phyloP scores from a whole-genome alignment of 2,888 invertebrate species.

The Cordilura impudica region DNA sequence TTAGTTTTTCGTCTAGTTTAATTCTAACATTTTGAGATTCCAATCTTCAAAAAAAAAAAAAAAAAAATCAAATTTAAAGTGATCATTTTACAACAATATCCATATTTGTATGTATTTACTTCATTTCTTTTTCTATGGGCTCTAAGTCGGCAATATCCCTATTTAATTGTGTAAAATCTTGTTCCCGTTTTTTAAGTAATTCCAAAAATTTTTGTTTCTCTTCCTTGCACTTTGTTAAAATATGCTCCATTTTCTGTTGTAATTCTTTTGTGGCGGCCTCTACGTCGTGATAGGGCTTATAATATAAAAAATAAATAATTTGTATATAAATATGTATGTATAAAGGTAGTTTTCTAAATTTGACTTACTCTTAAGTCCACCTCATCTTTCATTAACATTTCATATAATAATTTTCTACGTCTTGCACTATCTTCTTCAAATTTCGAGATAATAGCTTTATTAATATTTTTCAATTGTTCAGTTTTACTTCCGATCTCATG shows the following conservation, averaged over 20 bases:
- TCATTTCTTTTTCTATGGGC: slow-evolving; percentile 16
- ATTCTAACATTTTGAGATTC: neutral
- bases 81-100: neutral
- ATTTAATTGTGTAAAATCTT: slow-evolving; percentile 1
- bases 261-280: slow-evolving; percentile 12
- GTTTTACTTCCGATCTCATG: slow-evolving; percentile 24
- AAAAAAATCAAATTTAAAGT: neutral
- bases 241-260: neutral
- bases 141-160: slow-evolving; percentile 3
- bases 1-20: slow-evolving; percentile 1
- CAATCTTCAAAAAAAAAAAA: neutral
- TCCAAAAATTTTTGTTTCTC: neutral
- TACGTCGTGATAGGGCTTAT: slow-evolving; percentile 42
- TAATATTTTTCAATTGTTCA: slow-evolving; percentile 19
- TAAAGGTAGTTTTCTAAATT: neutral
- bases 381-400: slow-evolving; percentile 30
- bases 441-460: slow-evolving; percentile 3
- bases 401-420: neutral
- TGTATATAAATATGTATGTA: neutral
- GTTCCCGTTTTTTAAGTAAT: neutral
- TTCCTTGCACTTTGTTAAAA: neutral
- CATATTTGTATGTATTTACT: slow-evolving; percentile 16
- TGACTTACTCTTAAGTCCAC: slow-evolving; percentile 24
- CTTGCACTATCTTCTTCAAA: slow-evolving; percentile 33
- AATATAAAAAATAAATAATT: neutral